Evolutionary conservation across 1,140 invertebrate genomes (phyloP).

Genomic region (Cataglyphis hispanica): DNA sequence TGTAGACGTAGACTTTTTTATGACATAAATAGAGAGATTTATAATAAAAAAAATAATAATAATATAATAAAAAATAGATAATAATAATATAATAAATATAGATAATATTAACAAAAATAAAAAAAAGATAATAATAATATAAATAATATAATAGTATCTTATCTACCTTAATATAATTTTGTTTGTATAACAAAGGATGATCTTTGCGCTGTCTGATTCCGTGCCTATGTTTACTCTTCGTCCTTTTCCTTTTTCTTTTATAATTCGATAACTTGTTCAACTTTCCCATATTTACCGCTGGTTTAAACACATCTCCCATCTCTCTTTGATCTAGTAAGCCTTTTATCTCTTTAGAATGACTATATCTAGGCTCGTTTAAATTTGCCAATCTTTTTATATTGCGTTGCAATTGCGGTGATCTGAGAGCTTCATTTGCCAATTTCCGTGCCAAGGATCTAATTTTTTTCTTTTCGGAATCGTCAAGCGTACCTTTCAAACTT

Average conservation of each 20-base stretch:
- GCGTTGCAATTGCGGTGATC: slow-evolving; percentile 71
- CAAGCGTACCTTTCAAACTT: background rate
- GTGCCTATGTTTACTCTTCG: slow-evolving; percentile 55
- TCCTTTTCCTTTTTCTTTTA: slow-evolving; percentile 49
- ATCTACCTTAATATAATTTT: slow-evolving; percentile 65
- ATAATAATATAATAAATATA: too few species aligned
- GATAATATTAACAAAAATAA: too few species aligned
- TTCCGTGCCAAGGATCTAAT: slow-evolving; percentile 67
- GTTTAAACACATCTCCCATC: background rate
- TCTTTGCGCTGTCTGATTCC: slow-evolving; percentile 16
- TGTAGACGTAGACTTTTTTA: too few species aligned
- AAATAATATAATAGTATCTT: slow-evolving; percentile 49
- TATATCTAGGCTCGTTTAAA: slow-evolving; percentile 14
- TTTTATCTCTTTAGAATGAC: slow-evolving; percentile 15
- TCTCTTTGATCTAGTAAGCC: background rate
- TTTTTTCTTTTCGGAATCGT: background rate
- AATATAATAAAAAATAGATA: background rate
- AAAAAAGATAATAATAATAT: background rate
- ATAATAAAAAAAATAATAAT: background rate
- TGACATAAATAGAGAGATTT: background rate
- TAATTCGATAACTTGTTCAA: slow-evolving; percentile 5
- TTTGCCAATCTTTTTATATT: slow-evolving; percentile 72
- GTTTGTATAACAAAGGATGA: slow-evolving; percentile 13
- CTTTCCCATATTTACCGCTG: background rate
- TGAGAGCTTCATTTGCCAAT: slow-evolving; percentile 72